Conservation (phyloP, 2,797 vertebrate genomes). For the Masticophis lateralis region DNA sequence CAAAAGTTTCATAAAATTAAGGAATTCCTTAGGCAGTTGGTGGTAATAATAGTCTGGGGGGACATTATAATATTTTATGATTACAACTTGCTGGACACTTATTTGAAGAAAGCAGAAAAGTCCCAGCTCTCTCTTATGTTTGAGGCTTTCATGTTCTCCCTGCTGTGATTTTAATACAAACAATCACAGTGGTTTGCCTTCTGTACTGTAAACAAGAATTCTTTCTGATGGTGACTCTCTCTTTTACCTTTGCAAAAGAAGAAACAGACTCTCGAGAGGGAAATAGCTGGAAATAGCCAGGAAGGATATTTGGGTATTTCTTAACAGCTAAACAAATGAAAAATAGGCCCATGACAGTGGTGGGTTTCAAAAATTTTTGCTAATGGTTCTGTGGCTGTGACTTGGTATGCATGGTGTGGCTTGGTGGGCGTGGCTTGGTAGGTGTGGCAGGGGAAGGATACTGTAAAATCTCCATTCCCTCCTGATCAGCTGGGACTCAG, state of each 20-base stretch:
- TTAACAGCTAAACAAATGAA: constrained; percentile 34
- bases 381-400: too few species aligned
- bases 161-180: constrained; percentile 75
- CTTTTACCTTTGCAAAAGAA: constrained; percentile 68
- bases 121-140: constrained; percentile 56
- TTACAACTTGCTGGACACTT: constrained; percentile 60
- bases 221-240: constrained; percentile 69
- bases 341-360: background rate
- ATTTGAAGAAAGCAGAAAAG: constrained; percentile 63
- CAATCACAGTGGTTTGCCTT: constrained; percentile 71
- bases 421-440: too few species aligned
- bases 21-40: constrained; percentile 36
- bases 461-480: too few species aligned
- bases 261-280: constrained; percentile 68
- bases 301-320: background rate
- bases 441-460: too few species aligned
- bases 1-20: constrained; percentile 37
- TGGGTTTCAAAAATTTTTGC: too few species aligned
- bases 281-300: constrained; percentile 24
- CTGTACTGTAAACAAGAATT: constrained; percentile 71
- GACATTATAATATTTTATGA: constrained; percentile 65
- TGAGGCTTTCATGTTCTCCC: constrained; percentile 61
- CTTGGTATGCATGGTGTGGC: too few species aligned
- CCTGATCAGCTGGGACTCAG: too few species aligned
- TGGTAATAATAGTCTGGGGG: constrained; percentile 38